Evolutionary conservation across 2,113 vertebrate genomes (phyloP).

Genomic region (Phylloscopus whistleri): DNA sequence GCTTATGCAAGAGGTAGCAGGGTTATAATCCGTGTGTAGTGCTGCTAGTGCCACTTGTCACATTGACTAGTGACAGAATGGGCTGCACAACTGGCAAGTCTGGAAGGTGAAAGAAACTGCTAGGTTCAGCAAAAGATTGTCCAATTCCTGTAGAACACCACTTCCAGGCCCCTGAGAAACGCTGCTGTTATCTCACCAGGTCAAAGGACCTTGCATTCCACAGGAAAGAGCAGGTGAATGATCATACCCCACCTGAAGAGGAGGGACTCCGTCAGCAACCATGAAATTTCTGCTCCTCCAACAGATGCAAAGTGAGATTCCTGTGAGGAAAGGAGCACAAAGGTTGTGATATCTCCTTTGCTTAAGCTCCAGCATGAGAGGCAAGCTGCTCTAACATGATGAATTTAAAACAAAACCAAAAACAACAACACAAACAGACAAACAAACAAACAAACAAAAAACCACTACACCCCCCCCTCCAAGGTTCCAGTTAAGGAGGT

Average conservation of each 20-base stretch:
- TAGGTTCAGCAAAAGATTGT: neutral
- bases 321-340: neutral
- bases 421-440: neutral
- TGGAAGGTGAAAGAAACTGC: neutral
- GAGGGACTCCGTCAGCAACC: neutral
- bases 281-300: neutral
- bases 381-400: neutral
- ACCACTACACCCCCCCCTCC: fast-evolving
- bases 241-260: neutral
- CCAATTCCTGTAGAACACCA: neutral
- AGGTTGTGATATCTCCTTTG: neutral
- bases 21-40: neutral
- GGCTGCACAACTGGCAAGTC: neutral
- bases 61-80: neutral
- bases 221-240: neutral
- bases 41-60: neutral
- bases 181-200: neutral
- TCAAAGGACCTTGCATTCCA: neutral
- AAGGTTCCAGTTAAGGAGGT: neutral
- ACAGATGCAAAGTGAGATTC: neutral
- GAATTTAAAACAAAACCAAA: neutral
- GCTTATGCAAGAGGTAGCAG: neutral
- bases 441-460: neutral
- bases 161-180: neutral
- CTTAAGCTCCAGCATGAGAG: neutral